phyloP scores from a whole-genome alignment of 2,113 vertebrate genomes.

The Urocitellus parryii region DNA sequence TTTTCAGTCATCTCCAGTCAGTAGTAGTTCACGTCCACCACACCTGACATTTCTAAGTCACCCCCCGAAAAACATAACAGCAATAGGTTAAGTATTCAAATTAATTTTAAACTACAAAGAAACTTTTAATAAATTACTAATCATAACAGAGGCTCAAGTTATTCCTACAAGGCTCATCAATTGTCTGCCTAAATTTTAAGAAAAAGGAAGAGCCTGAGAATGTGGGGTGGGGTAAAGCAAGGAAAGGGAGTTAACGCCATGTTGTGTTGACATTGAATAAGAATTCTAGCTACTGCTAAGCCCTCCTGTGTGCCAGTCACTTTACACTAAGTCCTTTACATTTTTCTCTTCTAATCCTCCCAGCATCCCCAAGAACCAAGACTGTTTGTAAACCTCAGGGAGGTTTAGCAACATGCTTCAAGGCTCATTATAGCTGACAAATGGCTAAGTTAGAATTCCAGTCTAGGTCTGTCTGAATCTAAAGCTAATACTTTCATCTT shows the following conservation, averaged over 20 bases:
- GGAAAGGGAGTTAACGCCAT: not conserved
- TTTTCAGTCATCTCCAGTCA: not conserved
- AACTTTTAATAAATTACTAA: slow-evolving; percentile 21
- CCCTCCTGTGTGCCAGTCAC: not conserved
- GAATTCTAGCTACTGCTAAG: too few species aligned
- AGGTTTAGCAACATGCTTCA: not conserved
- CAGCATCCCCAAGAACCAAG: not conserved
- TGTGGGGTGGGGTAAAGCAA: not conserved
- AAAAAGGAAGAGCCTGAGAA: not conserved
- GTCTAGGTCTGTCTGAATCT: not conserved
- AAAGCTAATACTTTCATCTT: not conserved
- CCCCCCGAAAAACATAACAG: not conserved
- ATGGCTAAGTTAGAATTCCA: not conserved
- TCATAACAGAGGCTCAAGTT: not conserved
- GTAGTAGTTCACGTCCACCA: not conserved
- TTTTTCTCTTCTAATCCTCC: not conserved
- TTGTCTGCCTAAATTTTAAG: not conserved
- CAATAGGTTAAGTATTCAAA: slow-evolving; percentile 22
- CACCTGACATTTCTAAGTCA: slow-evolving; percentile 36
- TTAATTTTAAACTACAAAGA: slow-evolving; percentile 36
- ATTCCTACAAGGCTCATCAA: not conserved
- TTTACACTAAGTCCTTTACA: accelerated
- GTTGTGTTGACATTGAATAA: not conserved
- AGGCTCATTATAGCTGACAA: not conserved
- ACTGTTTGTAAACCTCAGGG: not conserved